Base-by-base conservation (phyloP, 2,797 vertebrate genomes). In the Sebastes itinus region DNA sequence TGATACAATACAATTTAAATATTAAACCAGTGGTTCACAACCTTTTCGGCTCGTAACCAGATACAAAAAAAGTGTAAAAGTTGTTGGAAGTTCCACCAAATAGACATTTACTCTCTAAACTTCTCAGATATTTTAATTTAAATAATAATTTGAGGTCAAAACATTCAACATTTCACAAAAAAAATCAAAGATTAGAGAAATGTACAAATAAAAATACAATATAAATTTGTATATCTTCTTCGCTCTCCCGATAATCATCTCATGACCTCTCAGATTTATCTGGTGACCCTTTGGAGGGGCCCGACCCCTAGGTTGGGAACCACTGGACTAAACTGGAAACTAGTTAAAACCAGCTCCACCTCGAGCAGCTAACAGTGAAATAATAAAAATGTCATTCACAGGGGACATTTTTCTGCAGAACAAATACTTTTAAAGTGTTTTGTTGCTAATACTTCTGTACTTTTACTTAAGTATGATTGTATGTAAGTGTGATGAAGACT, bases 31-130 rank as follows among this genome's bases (percentile, higher is more conserved):
- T 23, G 7, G 6, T 28, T 30, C 5, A 4, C 3, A 63, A 23
- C 1, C 7, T 46, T n/a, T 3, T 5, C 10, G 13, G 14, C 7
- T 46, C 16, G 1, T 22, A 5, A 46, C 5, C 6, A 12, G 0
- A 32, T 9, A 16, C 12, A 13, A 38, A 27, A 2, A 23, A 32
- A 7, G 22, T 42, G 1, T 5, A 16, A 22, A 18, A 2, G 20
- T 9, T 23, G n/a, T 25, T 6, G n/a, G 9, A 2, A 10, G 56
- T 30, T 18, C 1, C 33, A 46, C 12, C 25, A 75, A 20, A 14
- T 3, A 62, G 1, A 27, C 16, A 14, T 38, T n/a, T 61, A 0
- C 6, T 1, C 7, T 13, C 20, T 7, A 6, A 27, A 27, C 18
- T 11, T 38, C 28, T 58, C 9, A 32, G 1, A 13, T 69, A 2